Conservation (phyloP, 2,888 invertebrate genomes). For the Phaonia tiefii region DNA sequence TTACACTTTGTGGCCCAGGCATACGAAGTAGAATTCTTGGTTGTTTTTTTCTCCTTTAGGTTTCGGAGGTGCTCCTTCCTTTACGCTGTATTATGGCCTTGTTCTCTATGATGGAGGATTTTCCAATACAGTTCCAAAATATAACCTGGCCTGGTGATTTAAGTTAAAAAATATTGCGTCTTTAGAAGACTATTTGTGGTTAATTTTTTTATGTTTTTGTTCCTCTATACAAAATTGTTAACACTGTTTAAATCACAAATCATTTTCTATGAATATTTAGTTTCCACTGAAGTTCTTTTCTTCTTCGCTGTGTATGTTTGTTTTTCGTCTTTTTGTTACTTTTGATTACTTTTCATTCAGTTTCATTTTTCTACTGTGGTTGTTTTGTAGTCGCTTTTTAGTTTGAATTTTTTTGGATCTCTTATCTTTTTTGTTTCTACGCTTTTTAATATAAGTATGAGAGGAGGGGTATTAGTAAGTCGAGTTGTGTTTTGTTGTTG, state of each 20-base stretch:
- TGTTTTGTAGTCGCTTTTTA: constrained; percentile 9
- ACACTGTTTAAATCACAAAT: constrained; percentile 59
- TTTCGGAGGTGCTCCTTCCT: no score
- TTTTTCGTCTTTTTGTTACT: constrained; percentile 21
- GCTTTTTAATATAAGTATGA: no score
- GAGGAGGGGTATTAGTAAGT: constrained; percentile 22
- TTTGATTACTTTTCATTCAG: constrained; percentile 23
- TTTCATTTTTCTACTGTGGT: constrained; percentile 19
- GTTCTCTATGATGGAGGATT: constrained; percentile 60
- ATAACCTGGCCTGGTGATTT: constrained; percentile 21
- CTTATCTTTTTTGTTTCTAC: constrained; percentile 46
- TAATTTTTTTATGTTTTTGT: not conserved
- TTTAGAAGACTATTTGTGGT: constrained; percentile 46
- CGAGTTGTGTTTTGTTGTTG: no score
- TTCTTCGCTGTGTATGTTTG: constrained; percentile 10
- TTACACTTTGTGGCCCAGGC: constrained; percentile 64
- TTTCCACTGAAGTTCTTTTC: constrained; percentile 14
- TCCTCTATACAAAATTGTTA: constrained; percentile 42
- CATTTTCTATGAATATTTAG: constrained; percentile 40
- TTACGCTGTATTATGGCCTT: no score
- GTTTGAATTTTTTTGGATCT: constrained; percentile 53
- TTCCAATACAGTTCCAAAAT: no score
- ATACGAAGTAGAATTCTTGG: constrained; percentile 61
- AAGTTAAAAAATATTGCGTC: constrained; percentile 39
- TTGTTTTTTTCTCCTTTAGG: constrained; percentile 40